phyloP scores from a whole-genome alignment of 2,888 invertebrate genomes.

The Serrognathus titanus region DNA sequence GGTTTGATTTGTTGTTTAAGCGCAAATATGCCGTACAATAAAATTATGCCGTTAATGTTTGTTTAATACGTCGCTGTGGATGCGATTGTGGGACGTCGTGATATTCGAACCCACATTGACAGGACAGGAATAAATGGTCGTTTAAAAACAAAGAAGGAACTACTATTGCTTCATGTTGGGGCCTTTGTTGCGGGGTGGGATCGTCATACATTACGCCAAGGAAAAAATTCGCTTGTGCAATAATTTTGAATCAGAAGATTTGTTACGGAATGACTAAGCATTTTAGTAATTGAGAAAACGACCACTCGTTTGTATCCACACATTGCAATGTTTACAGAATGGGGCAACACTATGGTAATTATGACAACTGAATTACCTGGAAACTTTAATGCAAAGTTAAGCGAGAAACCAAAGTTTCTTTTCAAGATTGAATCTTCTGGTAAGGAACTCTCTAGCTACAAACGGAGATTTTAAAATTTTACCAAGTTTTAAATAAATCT shows the following conservation, averaged over 20 bases:
- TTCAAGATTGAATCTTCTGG: too few species aligned
- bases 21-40: constrained; percentile 6
- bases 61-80: constrained; percentile 13
- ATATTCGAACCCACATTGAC: constrained; percentile 30
- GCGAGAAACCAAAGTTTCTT: too few species aligned
- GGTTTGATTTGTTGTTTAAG: constrained; percentile 9
- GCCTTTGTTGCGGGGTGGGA: constrained; percentile 26
- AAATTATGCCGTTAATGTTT: constrained; percentile 17
- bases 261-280: not conserved
- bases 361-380: too few species aligned
- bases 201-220: constrained; percentile 10
- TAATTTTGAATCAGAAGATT: constrained; percentile 3
- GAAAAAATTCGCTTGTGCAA: constrained; percentile 15
- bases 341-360: too few species aligned
- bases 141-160: constrained; percentile 30
- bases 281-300: not conserved
- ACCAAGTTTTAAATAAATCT: too few species aligned
- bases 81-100: constrained; percentile 26
- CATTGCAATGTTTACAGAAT: too few species aligned
- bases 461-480: too few species aligned
- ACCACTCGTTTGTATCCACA: too few species aligned
- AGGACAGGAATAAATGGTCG: constrained; percentile 27
- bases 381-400: too few species aligned
- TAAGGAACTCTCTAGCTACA: too few species aligned
- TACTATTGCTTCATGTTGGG: constrained; percentile 25